phyloP scores from a whole-genome alignment of 1,140 invertebrate species.

The Drosophila virilis region DNA sequence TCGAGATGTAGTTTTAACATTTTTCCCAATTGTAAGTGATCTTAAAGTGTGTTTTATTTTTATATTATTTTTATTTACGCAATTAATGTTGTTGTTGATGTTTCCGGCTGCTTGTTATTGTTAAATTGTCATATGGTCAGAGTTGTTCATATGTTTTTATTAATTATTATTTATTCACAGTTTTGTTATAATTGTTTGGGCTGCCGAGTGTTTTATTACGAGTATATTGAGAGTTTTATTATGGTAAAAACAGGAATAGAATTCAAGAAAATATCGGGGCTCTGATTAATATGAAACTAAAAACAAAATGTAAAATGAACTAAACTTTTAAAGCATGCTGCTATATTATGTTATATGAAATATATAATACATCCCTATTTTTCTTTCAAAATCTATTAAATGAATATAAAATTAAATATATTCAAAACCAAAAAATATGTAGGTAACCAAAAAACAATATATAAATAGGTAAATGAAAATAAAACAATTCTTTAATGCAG shows the following conservation, averaged over 20 bases:
- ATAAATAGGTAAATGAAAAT: constrained; percentile 55
- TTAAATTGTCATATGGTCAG: neutral
- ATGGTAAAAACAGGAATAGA: constrained; percentile 16
- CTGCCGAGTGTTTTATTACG: constrained; percentile 18
- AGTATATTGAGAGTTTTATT: constrained; percentile 11
- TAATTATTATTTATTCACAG: constrained; percentile 17
- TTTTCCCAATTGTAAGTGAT: constrained; percentile 84
- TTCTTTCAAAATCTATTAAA: constrained; percentile 17
- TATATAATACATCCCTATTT: constrained; percentile 29
- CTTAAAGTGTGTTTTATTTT: constrained; percentile 83
- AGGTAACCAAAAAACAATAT: constrained; percentile 6
- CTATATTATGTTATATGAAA: constrained; percentile 62
- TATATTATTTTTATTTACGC: constrained; percentile 39
- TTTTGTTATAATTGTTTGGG: constrained; percentile 27
- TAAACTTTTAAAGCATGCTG: constrained; percentile 70
- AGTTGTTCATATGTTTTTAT: constrained; percentile 30
- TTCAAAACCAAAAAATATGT: constrained; percentile 14
- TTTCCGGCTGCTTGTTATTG: constrained; percentile 17
- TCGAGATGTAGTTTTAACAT: constrained; percentile 66
- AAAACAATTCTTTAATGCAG: constrained; percentile 52
- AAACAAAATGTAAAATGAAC: constrained; percentile 37
- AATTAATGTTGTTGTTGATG: constrained; percentile 33
- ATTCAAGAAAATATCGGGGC: constrained; percentile 10
- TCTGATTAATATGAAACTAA: constrained; percentile 1
- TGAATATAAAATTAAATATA: constrained; percentile 26